These are phyloP conservation scores for Lycodopsis pacificus DNA, from an alignment of 2,797 vertebrate species.

Conservation along the genomic window DNA sequence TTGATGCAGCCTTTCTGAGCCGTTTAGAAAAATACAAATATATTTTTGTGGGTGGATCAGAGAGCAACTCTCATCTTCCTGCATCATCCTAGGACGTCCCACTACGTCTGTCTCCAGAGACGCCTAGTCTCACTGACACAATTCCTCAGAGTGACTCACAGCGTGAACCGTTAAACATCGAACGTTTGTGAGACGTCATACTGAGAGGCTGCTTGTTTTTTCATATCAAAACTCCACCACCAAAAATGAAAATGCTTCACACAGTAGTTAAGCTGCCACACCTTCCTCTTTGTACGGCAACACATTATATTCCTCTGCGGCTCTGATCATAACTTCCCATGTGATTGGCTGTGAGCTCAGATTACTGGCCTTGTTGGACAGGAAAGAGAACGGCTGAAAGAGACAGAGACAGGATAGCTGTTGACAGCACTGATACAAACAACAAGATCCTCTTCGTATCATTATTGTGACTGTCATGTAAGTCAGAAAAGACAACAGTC, in stretches of 20 bases:
- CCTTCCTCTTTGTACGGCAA: constrained; percentile 5
- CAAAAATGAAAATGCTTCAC: not conserved
- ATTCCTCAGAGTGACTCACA: constrained; percentile 60
- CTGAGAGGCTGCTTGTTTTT: constrained; percentile 56
- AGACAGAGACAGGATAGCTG: constrained; percentile 16
- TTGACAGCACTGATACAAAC: constrained; percentile 13
- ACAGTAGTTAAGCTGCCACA: not conserved
- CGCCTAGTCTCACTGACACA: constrained; percentile 57
- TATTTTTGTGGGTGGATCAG: constrained; percentile 27
- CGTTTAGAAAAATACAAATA: not conserved
- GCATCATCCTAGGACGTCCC: constrained; percentile 53
- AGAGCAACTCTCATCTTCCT: constrained; percentile 46
- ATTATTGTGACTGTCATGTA: constrained; percentile 3
- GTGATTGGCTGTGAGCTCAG: constrained; percentile 30
- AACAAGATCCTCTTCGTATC: constrained; percentile 10
- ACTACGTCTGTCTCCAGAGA: constrained; percentile 59
- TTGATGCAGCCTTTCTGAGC: constrained; percentile 37
- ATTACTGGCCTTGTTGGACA: constrained; percentile 21
- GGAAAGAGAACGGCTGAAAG: constrained; percentile 7
- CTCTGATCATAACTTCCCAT: constrained; percentile 16
- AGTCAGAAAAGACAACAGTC: constrained; percentile 10
- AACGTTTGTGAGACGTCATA: constrained; percentile 34
- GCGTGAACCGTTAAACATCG: constrained; percentile 62
- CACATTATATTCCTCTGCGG: constrained; percentile 25
- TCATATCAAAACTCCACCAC: constrained; percentile 10